A percentile compares a stretch with the other conserved stretches of the same genome.
Conservation (phyloP, 2,888 invertebrate genomes). For the Pristionchus japonicus region DNA sequence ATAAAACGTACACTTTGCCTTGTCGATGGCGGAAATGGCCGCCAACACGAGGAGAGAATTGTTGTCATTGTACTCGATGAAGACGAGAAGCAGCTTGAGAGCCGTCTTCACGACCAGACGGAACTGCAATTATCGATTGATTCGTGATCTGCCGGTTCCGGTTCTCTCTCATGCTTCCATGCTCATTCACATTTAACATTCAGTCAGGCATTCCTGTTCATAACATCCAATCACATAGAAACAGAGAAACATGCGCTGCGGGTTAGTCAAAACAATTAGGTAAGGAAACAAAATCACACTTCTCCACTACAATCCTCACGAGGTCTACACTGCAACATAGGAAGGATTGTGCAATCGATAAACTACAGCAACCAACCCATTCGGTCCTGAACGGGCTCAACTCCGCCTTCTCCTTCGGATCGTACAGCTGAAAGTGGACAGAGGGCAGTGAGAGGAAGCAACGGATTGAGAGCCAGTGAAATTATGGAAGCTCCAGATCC, state of each 20-base stretch:
- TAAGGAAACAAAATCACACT: too few relatives aligned
- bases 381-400: constrained; percentile 72
- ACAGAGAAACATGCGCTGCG: not conserved
- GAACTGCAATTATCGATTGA: constrained; percentile 79
- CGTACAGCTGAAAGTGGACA: constrained; percentile 69
- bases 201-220: constrained; percentile 63
- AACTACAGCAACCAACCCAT: constrained; percentile 65
- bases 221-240: not conserved
- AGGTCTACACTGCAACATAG: not conserved
- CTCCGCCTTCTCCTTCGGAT: constrained; percentile 66
- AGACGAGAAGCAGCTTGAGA: constrained; percentile 93
- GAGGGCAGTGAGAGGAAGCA: not conserved
- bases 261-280: not conserved
- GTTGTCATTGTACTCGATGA: constrained; percentile 96
- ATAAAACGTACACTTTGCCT: constrained; percentile 70
- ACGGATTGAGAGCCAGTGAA: too few relatives aligned
- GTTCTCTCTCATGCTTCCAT: not conserved
- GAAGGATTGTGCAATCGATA: not conserved
- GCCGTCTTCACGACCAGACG: constrained; percentile 97
- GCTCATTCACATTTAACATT: not conserved
- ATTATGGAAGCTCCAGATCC: too few relatives aligned
- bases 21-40: constrained; percentile 88
- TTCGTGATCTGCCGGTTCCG: not conserved
- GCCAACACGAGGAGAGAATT: constrained; percentile 92
- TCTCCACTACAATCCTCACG: not conserved